Conservation (phyloP, 1,140 invertebrate species). For the Paramacrobiotus metropolitanus region DNA sequence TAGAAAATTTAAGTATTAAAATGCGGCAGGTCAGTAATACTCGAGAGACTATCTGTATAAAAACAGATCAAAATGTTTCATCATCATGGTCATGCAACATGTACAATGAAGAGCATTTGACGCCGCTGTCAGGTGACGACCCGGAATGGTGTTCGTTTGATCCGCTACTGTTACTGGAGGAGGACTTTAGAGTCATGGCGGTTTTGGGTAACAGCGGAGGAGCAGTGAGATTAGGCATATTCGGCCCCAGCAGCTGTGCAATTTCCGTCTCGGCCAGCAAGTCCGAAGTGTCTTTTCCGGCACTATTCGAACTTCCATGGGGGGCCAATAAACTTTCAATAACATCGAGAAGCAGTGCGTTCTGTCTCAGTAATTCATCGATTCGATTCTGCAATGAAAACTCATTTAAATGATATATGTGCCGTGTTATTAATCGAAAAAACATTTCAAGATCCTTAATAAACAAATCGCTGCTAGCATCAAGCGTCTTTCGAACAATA, state of each 20-base stretch:
- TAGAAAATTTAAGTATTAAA: too few species aligned
- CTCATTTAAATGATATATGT: neutral
- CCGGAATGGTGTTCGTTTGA: neutral
- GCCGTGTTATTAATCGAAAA: neutral
- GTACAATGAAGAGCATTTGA: neutral
- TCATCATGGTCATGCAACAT: neutral
- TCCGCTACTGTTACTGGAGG: neutral
- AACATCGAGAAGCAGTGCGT: neutral
- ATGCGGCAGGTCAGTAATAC: too few species aligned
- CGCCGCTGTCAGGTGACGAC: slow-evolving; percentile 2
- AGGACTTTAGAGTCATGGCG: neutral
- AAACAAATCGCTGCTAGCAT: too few species aligned
- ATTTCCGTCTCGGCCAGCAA: too few species aligned
- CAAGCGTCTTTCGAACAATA: too few species aligned
- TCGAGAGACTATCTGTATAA: too few species aligned
- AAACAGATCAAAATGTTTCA: neutral
- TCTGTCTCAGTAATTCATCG: neutral
- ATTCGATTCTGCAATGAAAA: slow-evolving; percentile 1
- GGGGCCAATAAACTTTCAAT: neutral
- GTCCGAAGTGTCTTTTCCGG: neutral
- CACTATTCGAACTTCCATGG: neutral
- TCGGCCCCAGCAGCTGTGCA: neutral
- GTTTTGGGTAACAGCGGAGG: neutral
- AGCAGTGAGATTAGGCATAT: neutral
- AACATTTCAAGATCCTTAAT: neutral